These are phyloP conservation scores for Tipula helvola DNA, from an alignment of 2,888 invertebrate genomes.

Conservation along the genomic window DNA sequence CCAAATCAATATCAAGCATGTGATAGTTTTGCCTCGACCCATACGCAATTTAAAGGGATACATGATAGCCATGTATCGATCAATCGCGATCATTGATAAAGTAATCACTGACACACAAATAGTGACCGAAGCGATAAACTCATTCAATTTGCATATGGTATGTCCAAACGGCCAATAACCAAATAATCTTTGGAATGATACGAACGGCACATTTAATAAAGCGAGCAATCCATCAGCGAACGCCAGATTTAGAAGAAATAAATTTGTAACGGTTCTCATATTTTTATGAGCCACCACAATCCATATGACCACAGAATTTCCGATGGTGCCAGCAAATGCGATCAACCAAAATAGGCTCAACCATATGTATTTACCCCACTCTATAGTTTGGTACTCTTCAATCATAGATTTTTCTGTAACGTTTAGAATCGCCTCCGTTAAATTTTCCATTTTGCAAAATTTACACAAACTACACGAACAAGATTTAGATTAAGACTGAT, in stretches of 20 bases:
- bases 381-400: too few relatives aligned
- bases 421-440: too few relatives aligned
- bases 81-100: not conserved
- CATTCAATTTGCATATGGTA: not conserved
- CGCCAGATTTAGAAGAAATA: not conserved
- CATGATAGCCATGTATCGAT: not conserved
- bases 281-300: not conserved
- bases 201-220: not conserved
- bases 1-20: not conserved
- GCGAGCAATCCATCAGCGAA: not conserved
- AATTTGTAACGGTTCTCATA: not conserved
- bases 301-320: not conserved
- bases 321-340: not conserved
- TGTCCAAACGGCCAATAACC: not conserved
- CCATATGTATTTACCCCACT: not conserved
- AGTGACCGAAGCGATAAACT: not conserved
- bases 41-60: not conserved
- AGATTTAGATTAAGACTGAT: too few relatives aligned
- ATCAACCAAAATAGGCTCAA: not conserved
- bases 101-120: not conserved
- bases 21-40: not conserved
- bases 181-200: not conserved
- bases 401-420: too few relatives aligned
- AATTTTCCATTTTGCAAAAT: too few relatives aligned
- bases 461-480: too few relatives aligned